Evolutionary conservation across 30 jellyfish, hydroid and myxozoan species (phyloP), one percentile per base, ranked within the genome.

Genomic region (Thelohanellus kitauei): DNA sequence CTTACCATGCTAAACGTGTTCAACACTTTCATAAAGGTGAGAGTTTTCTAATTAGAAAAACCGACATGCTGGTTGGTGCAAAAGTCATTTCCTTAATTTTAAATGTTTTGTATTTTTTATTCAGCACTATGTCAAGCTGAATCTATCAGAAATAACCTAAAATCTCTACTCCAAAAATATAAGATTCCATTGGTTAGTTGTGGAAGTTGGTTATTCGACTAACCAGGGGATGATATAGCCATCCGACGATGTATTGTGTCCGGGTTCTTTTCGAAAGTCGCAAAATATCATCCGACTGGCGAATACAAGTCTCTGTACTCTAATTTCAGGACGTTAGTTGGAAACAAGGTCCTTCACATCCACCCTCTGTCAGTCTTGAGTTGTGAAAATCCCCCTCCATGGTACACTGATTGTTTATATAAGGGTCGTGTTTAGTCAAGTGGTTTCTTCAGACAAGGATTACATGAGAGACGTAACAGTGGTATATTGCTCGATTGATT

Each of bases 211-310:
- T 27, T 47, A 27, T 45, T 31, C 14, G 18, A 23, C 22, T 17
- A 33, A 33, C 5, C 46, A 64, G 87, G 51, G 1, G 99, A 82
- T 43, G 90, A 82, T 20, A 75, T 57, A 45, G 67, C 31, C 2
- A 58, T 82, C n/a, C 59, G 90, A 6, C 59, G 51, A 45, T 82
- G 99, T 45, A 57, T 82, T 40, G 47, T 58, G 15, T 67, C 99
- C 14, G 88, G 99, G 10, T 82, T 65, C 40, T 82, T 82, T 49
- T 64, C 99, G 16, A 64, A 64, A 38, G 84, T 61, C 13, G 99
- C 99, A 12, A 64, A 52, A 20, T 66, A 60, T 43, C 86, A 64
- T 45, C 99, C 99, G 0, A 22, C 66, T 25, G 99, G 99, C 12
- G 99, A 82, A 66, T 82, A 82, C 43, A 48, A 82, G 87, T 64